Evolutionary conservation across 1,140 invertebrate genomes (phyloP).

Genomic region (Drosophila kepulauana): DNA sequence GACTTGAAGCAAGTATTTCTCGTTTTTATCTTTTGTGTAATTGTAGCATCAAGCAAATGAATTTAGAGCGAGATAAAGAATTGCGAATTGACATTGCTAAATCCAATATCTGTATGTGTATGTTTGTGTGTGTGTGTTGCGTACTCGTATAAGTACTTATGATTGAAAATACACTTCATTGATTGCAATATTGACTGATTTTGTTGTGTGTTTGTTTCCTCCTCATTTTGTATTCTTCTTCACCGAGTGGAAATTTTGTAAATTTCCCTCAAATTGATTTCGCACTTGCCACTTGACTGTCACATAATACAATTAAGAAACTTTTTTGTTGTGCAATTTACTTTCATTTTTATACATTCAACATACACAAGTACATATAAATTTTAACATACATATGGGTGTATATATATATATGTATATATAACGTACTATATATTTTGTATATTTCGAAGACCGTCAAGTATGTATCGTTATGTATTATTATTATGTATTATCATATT

Average conservation of each 20-base stretch:
- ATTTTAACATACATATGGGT: not conserved
- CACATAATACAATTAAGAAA: slow-evolving; percentile 39
- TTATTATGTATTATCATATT: slow-evolving; percentile 14
- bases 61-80: slow-evolving; percentile 7
- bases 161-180: slow-evolving; percentile 72
- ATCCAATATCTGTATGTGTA: slow-evolving; percentile 37
- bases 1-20: too few species aligned
- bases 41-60: slow-evolving; percentile 3
- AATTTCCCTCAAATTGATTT: slow-evolving; percentile 48
- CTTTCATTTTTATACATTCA: slow-evolving; percentile 5
- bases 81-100: slow-evolving; percentile 65
- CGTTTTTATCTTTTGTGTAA: not conserved
- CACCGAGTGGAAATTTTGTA: slow-evolving; percentile 28
- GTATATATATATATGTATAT: not conserved
- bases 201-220: slow-evolving; percentile 32
- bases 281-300: slow-evolving; percentile 6
- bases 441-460: not conserved
- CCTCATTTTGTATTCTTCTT: not conserved
- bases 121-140: too few species aligned
- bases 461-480: not conserved
- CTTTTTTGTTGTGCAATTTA: slow-evolving; percentile 3
- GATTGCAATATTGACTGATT: slow-evolving; percentile 79
- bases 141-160: slow-evolving; percentile 1
- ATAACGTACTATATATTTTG: not conserved
- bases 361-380: slow-evolving; percentile 16